A percentile compares a stretch with the other conserved stretches of the same genome.
Conservation (phyloP, 2,888 invertebrate genomes). For the Drosophila bunnanda region DNA sequence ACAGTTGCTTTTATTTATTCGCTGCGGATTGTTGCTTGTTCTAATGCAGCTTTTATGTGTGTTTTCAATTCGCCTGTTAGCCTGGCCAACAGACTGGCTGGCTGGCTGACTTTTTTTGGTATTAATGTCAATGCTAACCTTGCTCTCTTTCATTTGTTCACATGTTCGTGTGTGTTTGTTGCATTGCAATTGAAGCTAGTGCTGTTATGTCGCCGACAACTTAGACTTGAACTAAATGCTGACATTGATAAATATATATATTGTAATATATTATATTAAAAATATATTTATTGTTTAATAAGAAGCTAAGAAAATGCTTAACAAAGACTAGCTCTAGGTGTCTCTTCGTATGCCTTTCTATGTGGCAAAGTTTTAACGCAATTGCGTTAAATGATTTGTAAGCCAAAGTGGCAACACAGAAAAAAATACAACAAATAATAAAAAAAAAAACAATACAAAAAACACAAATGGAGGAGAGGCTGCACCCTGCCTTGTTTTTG, state of each 20-base stretch:
- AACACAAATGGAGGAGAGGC: constrained; percentile 33
- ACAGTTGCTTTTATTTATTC: constrained; percentile 67
- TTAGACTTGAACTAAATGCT: constrained; percentile 37
- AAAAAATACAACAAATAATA: not conserved
- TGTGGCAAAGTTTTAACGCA: constrained; percentile 73
- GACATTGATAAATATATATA: constrained; percentile 28
- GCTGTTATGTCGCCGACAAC: constrained; percentile 35
- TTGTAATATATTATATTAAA: not conserved
- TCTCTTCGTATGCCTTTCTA: constrained; percentile 2
- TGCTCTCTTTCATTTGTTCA: constrained; percentile 74
- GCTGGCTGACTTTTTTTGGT: constrained; percentile 57
- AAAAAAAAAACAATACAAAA: not conserved
- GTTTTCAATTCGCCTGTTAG: constrained; percentile 63
- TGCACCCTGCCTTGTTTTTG: constrained; percentile 54
- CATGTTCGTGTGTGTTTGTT: constrained; percentile 48
- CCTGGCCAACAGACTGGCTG: constrained; percentile 16
- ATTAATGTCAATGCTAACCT: constrained; percentile 80
- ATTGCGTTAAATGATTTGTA: constrained; percentile 72
- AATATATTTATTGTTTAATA: constrained; percentile 2
- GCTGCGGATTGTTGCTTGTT: constrained; percentile 37
- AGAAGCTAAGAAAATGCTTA: not conserved
- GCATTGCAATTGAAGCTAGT: constrained; percentile 72
- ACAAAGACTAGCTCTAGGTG: not conserved
- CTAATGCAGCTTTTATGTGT: constrained; percentile 42
- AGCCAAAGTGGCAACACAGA: constrained; percentile 37